These are phyloP conservation scores for Mormyrus lacerda DNA, from an alignment of 2,113 vertebrate species.

Conservation along the genomic window DNA sequence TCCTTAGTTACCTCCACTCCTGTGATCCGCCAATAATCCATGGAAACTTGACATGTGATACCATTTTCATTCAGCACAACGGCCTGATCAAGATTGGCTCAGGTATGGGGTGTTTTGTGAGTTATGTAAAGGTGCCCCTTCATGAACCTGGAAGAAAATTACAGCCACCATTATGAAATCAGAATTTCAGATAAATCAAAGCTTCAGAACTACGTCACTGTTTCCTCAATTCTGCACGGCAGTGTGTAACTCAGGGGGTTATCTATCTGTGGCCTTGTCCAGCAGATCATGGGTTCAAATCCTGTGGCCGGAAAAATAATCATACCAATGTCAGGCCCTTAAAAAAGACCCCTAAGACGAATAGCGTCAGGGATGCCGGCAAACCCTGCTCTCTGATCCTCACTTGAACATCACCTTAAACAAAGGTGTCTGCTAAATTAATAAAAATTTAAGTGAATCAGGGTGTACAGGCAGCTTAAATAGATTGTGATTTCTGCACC, in stretches of 20 bases:
- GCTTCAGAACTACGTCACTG: neutral
- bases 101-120: constrained; percentile 58
- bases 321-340: too few relatives aligned
- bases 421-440: neutral
- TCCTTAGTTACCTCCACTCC: constrained; percentile 86
- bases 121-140: neutral
- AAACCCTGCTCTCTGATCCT: neutral
- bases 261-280: neutral
- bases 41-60: constrained; percentile 96
- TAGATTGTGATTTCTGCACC: neutral
- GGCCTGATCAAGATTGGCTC: constrained; percentile 98
- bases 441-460: neutral
- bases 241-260: neutral
- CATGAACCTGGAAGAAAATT: neutral
- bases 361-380: too few relatives aligned
- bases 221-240: neutral
- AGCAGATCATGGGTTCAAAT: too few relatives aligned
- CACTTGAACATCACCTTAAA: neutral
- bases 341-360: too few relatives aligned
- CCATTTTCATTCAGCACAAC: constrained; percentile 99
- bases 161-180: neutral
- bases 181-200: neutral
- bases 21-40: constrained; percentile 97
- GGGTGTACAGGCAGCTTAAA: neutral
- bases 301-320: too few relatives aligned